Percentiles rank a stretch among this genome's conserved stretches.
These are phyloP conservation scores for Esox masquinongy DNA, from an alignment of 2,797 vertebrate species.

Conservation along the genomic window DNA sequence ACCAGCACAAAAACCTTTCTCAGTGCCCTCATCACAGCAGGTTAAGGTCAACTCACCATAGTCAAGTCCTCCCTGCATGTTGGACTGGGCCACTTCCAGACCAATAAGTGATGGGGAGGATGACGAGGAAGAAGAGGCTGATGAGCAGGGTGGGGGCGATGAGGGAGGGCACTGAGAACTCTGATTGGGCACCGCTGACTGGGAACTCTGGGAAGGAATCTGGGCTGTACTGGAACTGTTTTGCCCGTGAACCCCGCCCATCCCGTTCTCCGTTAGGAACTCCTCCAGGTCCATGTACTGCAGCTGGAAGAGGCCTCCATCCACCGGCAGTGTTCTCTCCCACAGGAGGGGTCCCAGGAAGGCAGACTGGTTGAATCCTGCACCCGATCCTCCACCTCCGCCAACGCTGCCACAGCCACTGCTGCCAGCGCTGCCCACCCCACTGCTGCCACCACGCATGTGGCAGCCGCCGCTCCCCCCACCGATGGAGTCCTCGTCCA, in stretches of 20 bases:
- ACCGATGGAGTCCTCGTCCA: constrained; percentile 76
- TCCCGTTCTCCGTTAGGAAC: constrained; percentile 90
- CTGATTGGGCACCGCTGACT: constrained; percentile 80
- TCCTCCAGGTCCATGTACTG: constrained; percentile 94
- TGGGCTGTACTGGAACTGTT: constrained; percentile 79
- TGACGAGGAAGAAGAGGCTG: constrained; percentile 68
- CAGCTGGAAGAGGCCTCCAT: constrained; percentile 85
- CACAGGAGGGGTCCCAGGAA: constrained; percentile 86
- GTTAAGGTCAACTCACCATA: constrained; percentile 34
- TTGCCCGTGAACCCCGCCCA: constrained; percentile 77
- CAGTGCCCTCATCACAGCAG: background rate
- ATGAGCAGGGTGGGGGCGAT: constrained; percentile 72
- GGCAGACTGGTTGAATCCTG: constrained; percentile 74
- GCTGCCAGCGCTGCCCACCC: constrained; percentile 44
- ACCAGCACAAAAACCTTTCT: background rate
- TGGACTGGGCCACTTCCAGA: constrained; percentile 75
- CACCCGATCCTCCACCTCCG: constrained; percentile 47
- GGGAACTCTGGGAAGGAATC: constrained; percentile 81
- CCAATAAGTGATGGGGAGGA: constrained; percentile 76
- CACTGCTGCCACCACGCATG: constrained; percentile 67
- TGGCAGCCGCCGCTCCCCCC: constrained; percentile 56
- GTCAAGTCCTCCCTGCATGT: constrained; percentile 66
- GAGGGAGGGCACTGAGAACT: constrained; percentile 81
- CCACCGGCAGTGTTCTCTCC: constrained; percentile 88
- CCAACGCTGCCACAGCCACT: constrained; percentile 56